Conservation (phyloP, 2,113 vertebrate species). For the Willisornis vidua region DNA sequence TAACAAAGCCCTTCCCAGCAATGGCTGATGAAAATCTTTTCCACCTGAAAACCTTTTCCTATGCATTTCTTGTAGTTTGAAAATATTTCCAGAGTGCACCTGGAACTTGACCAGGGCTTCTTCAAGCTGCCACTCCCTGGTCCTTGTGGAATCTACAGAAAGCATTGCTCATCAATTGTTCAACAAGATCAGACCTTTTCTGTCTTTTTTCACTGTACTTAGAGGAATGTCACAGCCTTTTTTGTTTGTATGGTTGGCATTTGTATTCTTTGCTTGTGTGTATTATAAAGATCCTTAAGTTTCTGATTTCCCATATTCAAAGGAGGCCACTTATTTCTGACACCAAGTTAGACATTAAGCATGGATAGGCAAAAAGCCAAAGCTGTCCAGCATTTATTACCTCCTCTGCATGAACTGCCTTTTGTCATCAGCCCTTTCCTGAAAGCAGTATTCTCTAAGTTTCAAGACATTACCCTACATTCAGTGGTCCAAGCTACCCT, state of each 20-base stretch:
- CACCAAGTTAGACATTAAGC: not conserved
- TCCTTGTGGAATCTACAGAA: not conserved
- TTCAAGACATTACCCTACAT: not conserved
- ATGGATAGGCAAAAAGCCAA: not conserved
- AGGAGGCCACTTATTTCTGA: not conserved
- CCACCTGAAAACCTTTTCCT: not conserved
- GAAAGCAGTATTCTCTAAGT: not conserved
- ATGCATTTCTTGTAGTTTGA: not conserved
- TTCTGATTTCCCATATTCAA: not conserved
- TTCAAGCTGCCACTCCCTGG: not conserved
- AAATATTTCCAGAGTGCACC: not conserved
- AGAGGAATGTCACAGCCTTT: not conserved
- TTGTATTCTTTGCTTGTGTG: not conserved
- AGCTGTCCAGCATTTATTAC: not conserved
- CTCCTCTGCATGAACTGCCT: not conserved
- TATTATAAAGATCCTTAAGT: not conserved
- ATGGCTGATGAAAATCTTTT: not conserved
- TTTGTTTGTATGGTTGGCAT: not conserved
- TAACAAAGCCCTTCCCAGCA: not conserved
- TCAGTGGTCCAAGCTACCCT: not conserved
- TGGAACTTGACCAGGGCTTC: not conserved
- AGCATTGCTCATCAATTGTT: not conserved
- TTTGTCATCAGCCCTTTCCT: not conserved
- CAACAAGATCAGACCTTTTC: not conserved
- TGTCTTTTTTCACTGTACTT: not conserved